A percentile compares a stretch with the other conserved stretches of the same genome.
Conservation (phyloP, 2,888 invertebrate genomes). For the Thereva nobilitata region DNA sequence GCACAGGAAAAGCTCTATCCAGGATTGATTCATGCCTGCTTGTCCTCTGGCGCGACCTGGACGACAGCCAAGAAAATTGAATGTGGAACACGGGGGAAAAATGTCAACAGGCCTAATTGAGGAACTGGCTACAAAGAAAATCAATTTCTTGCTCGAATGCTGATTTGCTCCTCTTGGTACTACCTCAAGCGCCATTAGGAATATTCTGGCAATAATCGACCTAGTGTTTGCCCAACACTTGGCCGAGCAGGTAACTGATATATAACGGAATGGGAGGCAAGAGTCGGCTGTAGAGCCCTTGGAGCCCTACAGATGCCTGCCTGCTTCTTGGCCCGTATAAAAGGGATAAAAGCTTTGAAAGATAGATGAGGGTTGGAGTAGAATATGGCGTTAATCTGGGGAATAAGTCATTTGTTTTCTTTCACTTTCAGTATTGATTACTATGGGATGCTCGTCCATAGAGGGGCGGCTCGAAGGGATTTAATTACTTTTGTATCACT, state of each 20-base stretch:
- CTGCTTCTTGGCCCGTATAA: no score
- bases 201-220: neutral
- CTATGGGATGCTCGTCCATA: no score
- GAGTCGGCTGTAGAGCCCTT: no score
- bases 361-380: no score
- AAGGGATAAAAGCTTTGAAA: no score
- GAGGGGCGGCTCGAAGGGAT: no score
- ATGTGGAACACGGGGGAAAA: neutral
- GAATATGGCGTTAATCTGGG: no score
- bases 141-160: conserved; percentile 5
- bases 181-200: neutral
- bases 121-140: conserved; percentile 2
- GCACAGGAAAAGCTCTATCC: conserved; percentile 1
- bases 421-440: no score
- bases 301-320: no score
- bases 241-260: neutral
- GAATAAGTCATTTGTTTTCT: no score
- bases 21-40: neutral
- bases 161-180: neutral
- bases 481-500: no score
- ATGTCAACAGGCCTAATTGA: conserved; percentile 7
- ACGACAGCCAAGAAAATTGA: conserved; percentile 9
- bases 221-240: conserved; percentile 6
- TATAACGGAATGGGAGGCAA: no score
- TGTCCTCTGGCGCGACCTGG: neutral